Percentiles rank a stretch among this genome's conserved stretches.
These are phyloP conservation scores for Heliconius hermathena DNA, from an alignment of 1,140 invertebrate genomes.

Conservation along the genomic window DNA sequence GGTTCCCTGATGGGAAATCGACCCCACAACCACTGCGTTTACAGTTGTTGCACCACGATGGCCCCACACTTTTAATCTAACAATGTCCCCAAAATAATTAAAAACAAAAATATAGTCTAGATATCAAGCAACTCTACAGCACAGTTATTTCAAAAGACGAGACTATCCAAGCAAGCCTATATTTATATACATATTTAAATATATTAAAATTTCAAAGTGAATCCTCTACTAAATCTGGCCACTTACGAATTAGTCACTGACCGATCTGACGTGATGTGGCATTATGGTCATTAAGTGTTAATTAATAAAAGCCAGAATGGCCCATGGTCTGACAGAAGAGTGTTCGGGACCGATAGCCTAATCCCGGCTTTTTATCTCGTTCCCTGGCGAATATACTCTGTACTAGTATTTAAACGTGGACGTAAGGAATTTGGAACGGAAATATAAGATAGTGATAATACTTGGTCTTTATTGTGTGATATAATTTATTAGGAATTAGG, in stretches of 20 bases:
- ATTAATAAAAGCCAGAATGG: slow-evolving; percentile 31
- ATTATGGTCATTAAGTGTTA: slow-evolving; percentile 29
- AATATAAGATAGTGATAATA: slow-evolving; percentile 14
- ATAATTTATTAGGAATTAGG: neutral
- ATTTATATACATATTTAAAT: neutral
- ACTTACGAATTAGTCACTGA: neutral
- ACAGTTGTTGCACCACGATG: too few species aligned
- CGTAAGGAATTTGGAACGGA: neutral
- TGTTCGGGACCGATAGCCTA: slow-evolving; percentile 32
- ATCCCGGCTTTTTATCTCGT: slow-evolving; percentile 33
- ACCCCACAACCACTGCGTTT: too few species aligned
- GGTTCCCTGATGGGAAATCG: too few species aligned
- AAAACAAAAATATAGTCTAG: too few species aligned
- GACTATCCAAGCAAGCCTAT: too few species aligned
- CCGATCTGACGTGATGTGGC: neutral
- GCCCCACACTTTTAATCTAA: neutral
- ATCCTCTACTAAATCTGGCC: neutral
- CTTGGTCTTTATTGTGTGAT: neutral
- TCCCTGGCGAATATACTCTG: neutral
- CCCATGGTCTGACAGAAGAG: neutral
- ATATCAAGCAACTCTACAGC: too few species aligned
- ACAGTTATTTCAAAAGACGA: too few species aligned
- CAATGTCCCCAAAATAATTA: too few species aligned
- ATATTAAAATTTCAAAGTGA: neutral
- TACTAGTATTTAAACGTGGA: neutral